Evolutionary conservation across 2,888 invertebrate genomes (phyloP).

Genomic region (Nycteola revayana): DNA sequence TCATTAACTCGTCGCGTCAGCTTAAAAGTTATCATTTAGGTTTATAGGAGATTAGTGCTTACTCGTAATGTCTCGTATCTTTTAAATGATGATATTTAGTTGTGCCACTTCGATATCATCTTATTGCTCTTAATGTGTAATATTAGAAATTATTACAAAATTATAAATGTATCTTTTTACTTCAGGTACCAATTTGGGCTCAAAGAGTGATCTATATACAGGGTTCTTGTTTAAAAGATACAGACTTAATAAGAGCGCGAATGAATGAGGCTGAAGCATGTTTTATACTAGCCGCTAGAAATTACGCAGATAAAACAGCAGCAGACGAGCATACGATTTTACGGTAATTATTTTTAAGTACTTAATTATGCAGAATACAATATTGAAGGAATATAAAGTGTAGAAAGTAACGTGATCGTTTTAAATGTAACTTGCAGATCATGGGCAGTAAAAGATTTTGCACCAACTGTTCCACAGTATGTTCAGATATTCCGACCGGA

Average conservation of each 20-base stretch:
- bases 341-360: slow-evolving; percentile 60
- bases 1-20: too few relatives aligned
- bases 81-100: too few relatives aligned
- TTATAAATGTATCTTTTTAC: slow-evolving; percentile 3
- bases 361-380: too few relatives aligned
- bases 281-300: slow-evolving; percentile 97
- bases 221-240: slow-evolving; percentile 98
- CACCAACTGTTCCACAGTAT: slow-evolving; percentile 97
- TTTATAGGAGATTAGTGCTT: too few relatives aligned
- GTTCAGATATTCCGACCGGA: slow-evolving; percentile 99
- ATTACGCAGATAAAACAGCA: slow-evolving; percentile 97
- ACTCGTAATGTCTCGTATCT: too few relatives aligned
- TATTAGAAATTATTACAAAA: too few relatives aligned
- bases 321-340: slow-evolving; percentile 91
- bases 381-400: too few relatives aligned
- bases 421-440: slow-evolving; percentile 85
- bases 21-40: too few relatives aligned
- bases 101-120: too few relatives aligned
- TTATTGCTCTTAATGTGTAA: too few relatives aligned
- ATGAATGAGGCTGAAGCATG: slow-evolving; percentile 99
- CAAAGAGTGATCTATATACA: slow-evolving; percentile 98
- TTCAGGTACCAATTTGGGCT: slow-evolving; percentile 97
- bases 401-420: too few relatives aligned
- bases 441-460: slow-evolving; percentile 99
- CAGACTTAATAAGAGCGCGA: slow-evolving; percentile 95